Conservation (phyloP, 2,113 vertebrate genomes). For the Rhipidura dahli region DNA sequence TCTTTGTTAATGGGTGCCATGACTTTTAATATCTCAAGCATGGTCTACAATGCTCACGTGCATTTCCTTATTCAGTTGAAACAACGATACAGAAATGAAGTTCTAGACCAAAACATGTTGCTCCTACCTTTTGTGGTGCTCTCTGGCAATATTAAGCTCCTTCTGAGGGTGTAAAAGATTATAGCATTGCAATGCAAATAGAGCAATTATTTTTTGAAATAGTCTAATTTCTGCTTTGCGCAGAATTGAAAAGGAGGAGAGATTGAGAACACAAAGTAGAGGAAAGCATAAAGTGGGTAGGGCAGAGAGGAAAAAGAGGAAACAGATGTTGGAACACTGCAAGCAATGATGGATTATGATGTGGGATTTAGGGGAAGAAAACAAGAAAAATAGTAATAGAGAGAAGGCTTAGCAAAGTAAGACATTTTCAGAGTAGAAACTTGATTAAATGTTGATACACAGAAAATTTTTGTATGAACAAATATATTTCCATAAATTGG, state of each 20-base stretch:
- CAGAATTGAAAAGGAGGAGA: not conserved
- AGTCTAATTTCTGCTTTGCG: not conserved
- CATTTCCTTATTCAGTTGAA: not conserved
- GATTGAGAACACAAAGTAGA: not conserved
- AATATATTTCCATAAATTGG: not conserved
- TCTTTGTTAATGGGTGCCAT: not conserved
- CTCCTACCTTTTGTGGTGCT: not conserved
- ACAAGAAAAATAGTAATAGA: not conserved
- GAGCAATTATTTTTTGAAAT: not conserved
- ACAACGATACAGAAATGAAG: not conserved
- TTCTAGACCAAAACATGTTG: not conserved
- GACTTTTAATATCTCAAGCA: not conserved
- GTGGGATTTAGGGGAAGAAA: not conserved
- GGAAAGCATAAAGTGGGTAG: not conserved
- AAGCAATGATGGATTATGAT: not conserved
- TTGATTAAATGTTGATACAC: not conserved
- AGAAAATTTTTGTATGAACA: not conserved
- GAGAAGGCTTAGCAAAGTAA: not conserved
- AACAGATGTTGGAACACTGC: conserved; percentile 34
- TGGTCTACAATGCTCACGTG: not conserved
- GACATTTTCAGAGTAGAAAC: not conserved
- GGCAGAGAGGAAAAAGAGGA: not conserved
- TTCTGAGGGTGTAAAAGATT: not conserved
- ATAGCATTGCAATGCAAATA: not conserved
- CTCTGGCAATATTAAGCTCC: not conserved